A percentile compares a stretch with the other conserved stretches of the same genome.
Conservation (phyloP, 1,140 invertebrate genomes). For the Neocloeon triangulifer region DNA sequence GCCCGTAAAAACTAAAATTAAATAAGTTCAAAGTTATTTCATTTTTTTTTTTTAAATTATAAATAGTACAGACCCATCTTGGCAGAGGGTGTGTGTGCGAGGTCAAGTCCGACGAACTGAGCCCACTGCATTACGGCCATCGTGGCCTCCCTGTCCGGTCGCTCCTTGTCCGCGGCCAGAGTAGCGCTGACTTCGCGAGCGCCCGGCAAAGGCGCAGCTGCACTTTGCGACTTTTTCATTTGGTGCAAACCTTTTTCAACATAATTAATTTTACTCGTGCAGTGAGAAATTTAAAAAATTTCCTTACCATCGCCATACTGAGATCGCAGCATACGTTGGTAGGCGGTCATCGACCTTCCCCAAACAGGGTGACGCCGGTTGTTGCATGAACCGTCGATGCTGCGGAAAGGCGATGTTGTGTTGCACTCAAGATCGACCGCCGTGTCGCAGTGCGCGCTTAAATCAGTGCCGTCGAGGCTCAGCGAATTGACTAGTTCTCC, state of each 20-base stretch:
- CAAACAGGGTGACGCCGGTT: constrained; percentile 29
- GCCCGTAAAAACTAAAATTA: constrained; percentile 4
- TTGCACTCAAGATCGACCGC: neutral
- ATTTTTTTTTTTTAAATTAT: no score
- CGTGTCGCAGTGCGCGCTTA: neutral
- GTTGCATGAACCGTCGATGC: constrained; percentile 50
- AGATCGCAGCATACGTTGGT: constrained; percentile 28
- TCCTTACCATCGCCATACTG: neutral
- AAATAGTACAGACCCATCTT: constrained; percentile 11
- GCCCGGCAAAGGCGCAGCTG: constrained; percentile 21
- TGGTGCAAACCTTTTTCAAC: constrained; percentile 18
- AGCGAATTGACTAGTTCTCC: neutral
- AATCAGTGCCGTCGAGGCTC: neutral
- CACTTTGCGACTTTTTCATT: constrained; percentile 19
- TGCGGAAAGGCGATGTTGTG: constrained; percentile 21
- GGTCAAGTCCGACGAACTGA: constrained; percentile 23
- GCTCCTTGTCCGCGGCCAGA: constrained; percentile 19
- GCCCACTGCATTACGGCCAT: constrained; percentile 27
- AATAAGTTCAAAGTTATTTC: no score
- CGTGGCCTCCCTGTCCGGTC: constrained; percentile 17
- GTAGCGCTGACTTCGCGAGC: constrained; percentile 20
- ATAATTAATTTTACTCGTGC: no score
- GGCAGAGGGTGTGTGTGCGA: constrained; percentile 19
- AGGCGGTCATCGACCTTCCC: constrained; percentile 19
- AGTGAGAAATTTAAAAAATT: neutral